Base-by-base conservation (phyloP, 2,888 invertebrate species). In the Acanthosepion esculentum region DNA sequence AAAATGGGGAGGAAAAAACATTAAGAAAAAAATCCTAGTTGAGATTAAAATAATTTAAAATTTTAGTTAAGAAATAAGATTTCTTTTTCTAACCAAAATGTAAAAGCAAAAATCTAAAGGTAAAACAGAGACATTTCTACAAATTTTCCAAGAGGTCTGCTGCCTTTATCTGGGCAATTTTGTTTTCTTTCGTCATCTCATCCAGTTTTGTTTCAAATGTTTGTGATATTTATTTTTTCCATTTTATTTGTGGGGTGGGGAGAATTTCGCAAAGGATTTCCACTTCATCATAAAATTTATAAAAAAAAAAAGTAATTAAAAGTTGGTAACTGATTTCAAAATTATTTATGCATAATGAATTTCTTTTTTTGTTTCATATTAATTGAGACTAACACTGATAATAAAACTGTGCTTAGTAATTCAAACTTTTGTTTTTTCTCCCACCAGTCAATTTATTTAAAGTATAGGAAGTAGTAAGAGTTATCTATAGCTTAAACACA, bases 71-170 rank as follows among this genome's bases (percentile, higher is more conserved):
- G 20, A 59, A 59, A 20, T 20, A 20, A 6, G 20, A 59, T 18
- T 18, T 55, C 20, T 53, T 53, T 53, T 53, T 53, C 18, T 18
- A 23, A 59, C 59, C 23, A 20, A 59, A 59, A 59, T 59, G 59
- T 59, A 59, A 59, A 59, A 55, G 20, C 15, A 55, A 55, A 55
- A 55, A 26, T 20, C 59, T 59, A 26, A 59, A 59, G 20, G 59
- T 23, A 23, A 59, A 59, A 59, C 20, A 33, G 33, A n/a, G 33
- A 78, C n/a, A n/a, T 15, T 78, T 78, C 78, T 78, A 78, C 78
- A 78, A 78, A 78, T n/a, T 78, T n/a, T 78, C n/a, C n/a, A 78
- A 78, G 78, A 78, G 33, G n/a, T 78, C n/a, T 78, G n/a, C 59
- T 59, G n/a, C 78, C 78, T n/a, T 78, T 78, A 78, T 59, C 59